Evolutionary conservation across 2,888 invertebrate species (phyloP).

Genomic region (Myopa testacea): DNA sequence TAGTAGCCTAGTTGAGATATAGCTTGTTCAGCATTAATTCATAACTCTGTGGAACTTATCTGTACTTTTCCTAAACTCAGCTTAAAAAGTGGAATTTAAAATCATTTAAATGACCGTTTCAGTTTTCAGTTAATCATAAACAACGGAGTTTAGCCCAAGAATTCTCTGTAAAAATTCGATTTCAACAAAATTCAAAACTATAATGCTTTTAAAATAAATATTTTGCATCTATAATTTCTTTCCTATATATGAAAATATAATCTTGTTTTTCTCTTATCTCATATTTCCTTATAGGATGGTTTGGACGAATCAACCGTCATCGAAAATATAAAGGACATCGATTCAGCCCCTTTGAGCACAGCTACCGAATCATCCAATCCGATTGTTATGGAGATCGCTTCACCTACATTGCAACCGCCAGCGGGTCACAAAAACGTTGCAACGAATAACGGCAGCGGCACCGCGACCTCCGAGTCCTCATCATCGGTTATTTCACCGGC

Average conservation of each 20-base stretch:
- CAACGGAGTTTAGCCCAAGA: too few species aligned
- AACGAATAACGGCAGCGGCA: slow-evolving; percentile 58
- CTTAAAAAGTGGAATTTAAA: too few species aligned
- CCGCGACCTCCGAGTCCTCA: slow-evolving; percentile 56
- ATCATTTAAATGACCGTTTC: too few species aligned
- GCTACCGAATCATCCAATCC: slow-evolving; percentile 15
- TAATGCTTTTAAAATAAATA: neutral
- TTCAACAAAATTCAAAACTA: neutral
- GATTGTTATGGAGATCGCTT: slow-evolving; percentile 33
- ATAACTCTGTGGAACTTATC: too few species aligned
- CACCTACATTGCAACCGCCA: slow-evolving; percentile 5
- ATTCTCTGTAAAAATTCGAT: too few species aligned
- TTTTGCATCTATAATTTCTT: neutral
- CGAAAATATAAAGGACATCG: slow-evolving; percentile 28
- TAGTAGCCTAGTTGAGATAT: too few species aligned
- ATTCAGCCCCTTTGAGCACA: neutral
- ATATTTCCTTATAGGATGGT: slow-evolving; percentile 23
- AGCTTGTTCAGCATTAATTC: too few species aligned
- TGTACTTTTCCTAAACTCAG: too few species aligned
- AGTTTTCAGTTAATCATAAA: too few species aligned
- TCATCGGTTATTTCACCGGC: slow-evolving; percentile 60
- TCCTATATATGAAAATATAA: neutral
- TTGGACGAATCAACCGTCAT: slow-evolving; percentile 30
- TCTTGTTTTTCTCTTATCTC: neutral
- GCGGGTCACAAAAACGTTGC: neutral